phyloP scores from a whole-genome alignment of 2,113 vertebrate species.

The Thomomys bottae region DNA sequence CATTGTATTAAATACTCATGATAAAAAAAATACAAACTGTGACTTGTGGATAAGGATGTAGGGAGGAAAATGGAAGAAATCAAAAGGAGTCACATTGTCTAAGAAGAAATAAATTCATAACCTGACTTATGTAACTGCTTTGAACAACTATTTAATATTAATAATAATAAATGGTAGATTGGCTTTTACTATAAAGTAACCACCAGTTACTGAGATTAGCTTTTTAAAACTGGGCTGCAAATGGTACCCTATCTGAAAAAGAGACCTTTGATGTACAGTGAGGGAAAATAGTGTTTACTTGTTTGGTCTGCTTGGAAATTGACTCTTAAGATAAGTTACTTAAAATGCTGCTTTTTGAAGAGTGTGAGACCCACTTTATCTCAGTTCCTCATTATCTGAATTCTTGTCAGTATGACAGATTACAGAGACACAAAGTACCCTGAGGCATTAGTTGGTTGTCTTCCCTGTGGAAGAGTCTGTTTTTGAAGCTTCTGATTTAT shows the following conservation, averaged over 20 bases:
- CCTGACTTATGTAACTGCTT: no score
- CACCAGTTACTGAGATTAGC: slow-evolving; percentile 26
- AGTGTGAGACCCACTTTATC: background rate
- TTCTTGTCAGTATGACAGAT: slow-evolving; percentile 32
- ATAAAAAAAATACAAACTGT: no score
- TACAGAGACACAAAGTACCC: background rate
- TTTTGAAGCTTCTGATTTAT: slow-evolving; percentile 29
- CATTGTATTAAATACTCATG: no score
- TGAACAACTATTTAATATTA: no score
- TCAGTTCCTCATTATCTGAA: background rate
- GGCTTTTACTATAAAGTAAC: background rate
- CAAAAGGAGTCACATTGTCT: no score
- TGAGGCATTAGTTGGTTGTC: background rate
- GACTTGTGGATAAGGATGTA: no score
- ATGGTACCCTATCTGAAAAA: slow-evolving; percentile 11
- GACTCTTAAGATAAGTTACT: background rate
- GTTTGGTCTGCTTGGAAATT: slow-evolving; percentile 60
- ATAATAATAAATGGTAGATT: background rate
- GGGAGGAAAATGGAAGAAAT: no score
- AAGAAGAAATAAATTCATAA: no score
- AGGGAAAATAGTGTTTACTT: slow-evolving; percentile 61
- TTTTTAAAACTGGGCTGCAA: background rate
- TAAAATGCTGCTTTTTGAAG: slow-evolving; percentile 44
- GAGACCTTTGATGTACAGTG: background rate
- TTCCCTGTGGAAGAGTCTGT: background rate